Percentiles rank a stretch among this genome's conserved stretches.
phyloP scores from a whole-genome alignment of 1,140 invertebrate species.

The Trichoplusia ni region DNA sequence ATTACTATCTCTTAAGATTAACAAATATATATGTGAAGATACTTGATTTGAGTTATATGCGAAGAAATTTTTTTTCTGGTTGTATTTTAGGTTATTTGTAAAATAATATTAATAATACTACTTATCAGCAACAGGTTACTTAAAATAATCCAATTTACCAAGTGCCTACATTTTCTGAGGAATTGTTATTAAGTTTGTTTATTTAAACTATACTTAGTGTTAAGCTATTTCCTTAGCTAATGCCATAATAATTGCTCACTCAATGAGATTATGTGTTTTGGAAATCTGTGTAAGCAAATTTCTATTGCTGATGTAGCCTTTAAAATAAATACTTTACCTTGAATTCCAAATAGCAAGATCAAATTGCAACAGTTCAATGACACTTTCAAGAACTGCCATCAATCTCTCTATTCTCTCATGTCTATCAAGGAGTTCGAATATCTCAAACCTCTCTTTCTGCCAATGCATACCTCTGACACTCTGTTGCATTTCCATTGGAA shows the following conservation, averaged over 20 bases:
- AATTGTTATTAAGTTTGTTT: not conserved
- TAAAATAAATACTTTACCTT: constrained; percentile 51
- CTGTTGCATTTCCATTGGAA: constrained; percentile 55
- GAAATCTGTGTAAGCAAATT: too few relatives aligned
- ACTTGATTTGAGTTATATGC: too few relatives aligned
- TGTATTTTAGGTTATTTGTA: too few relatives aligned
- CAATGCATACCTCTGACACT: constrained; percentile 60
- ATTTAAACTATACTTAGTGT: not conserved
- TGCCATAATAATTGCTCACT: too few relatives aligned
- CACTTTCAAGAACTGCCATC: constrained; percentile 63
- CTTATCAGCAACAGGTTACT: too few relatives aligned
- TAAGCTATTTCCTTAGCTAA: not conserved
- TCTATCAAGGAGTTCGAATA: constrained; percentile 64
- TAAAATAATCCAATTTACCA: too few relatives aligned
- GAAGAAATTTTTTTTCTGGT: too few relatives aligned
- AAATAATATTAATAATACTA: too few relatives aligned
- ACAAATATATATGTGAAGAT: too few relatives aligned
- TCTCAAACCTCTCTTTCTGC: constrained; percentile 67
- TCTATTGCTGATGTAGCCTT: too few relatives aligned
- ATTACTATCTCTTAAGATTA: too few relatives aligned
- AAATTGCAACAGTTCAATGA: constrained; percentile 68
- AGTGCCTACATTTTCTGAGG: constrained; percentile 48
- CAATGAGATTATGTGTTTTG: too few relatives aligned
- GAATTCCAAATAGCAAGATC: constrained; percentile 74
- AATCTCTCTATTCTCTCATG: constrained; percentile 67